Evolutionary conservation across 2,888 invertebrate genomes (phyloP).

Genomic region (Mimumesa dahlbomi): DNA sequence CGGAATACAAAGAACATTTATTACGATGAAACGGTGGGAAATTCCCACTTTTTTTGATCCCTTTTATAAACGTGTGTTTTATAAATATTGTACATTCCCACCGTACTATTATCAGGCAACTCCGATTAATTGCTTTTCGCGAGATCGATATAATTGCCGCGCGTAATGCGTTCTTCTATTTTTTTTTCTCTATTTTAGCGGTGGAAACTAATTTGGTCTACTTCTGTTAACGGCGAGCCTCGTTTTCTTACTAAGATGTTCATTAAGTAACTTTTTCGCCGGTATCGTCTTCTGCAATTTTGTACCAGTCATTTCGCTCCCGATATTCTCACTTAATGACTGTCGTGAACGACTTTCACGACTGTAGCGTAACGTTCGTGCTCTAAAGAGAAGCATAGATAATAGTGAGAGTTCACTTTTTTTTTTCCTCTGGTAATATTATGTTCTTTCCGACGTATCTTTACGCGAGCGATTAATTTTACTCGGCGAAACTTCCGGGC

Average conservation of each 20-base stretch:
- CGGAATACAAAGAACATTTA: no score
- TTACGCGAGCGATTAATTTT: no score
- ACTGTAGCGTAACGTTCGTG: background rate
- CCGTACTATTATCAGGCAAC: no score
- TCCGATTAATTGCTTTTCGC: background rate
- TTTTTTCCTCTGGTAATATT: no score
- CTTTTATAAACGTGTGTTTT: background rate
- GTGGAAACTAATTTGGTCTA: no score
- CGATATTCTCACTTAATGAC: background rate
- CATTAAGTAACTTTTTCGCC: background rate
- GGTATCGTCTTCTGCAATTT: background rate
- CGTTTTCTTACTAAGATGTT: background rate
- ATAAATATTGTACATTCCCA: no score
- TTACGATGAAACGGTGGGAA: no score
- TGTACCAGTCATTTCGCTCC: background rate
- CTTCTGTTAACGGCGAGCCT: background rate
- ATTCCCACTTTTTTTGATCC: background rate
- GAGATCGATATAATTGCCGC: background rate
- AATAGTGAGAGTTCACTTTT: background rate
- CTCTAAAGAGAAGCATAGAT: background rate
- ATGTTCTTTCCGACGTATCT: no score
- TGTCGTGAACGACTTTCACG: background rate
- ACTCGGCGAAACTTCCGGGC: no score
- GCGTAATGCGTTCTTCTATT: background rate
- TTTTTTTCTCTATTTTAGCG: conserved; percentile 11